Base-by-base conservation (phyloP, 92 coral and sea anemone species). In the Phymanthus crucifer region DNA sequence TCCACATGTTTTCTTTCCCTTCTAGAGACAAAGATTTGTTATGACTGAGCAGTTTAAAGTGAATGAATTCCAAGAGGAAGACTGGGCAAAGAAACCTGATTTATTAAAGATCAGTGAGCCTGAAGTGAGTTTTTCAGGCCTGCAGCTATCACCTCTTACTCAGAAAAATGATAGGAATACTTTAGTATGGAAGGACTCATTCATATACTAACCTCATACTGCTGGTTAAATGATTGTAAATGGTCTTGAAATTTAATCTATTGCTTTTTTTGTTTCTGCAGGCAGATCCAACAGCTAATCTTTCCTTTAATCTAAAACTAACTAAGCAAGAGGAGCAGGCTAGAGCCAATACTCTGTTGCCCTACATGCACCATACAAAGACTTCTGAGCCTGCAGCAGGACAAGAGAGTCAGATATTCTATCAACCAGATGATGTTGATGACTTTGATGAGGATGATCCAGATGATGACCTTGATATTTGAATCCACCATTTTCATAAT, bases 391-490 rank as follows among this genome's bases (percentile, higher is more conserved):
- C 80, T 14, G 10, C 11, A 26, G 68, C 81, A 38, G 92, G 83
- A 33, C 91, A 92, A 80, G 92, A 89, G 23, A 93, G 91, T 40
- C 88, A 91, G 58, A 94, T 95, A 13, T 95, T 95, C 64, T 95
- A 95, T 81, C 94, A 95, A 71, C 98, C 98, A 24, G 99, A 95
- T 71, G 96, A 93, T 69, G 99, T 88, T 18, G 98, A 95, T 83
- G 99, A 95, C 71, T 85, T 95, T 83, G 99, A 95, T 73, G 99
- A 95, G 69, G 99, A 95, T 29, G 99, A 95, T 70, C 99, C 99
- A n/a, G 99, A 95, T 83, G 98, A 95, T 83, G 99, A 95, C 72
- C 91, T 95, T 32, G 91, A 95, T 40, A 93, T 95, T 31, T 93
- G 50, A 87, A 52, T 54, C 1, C 5, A 35, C 7, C 24, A 14